These are phyloP conservation scores for Drosophila bocqueti DNA, from an alignment of 1,140 invertebrate genomes.

Conservation along the genomic window DNA sequence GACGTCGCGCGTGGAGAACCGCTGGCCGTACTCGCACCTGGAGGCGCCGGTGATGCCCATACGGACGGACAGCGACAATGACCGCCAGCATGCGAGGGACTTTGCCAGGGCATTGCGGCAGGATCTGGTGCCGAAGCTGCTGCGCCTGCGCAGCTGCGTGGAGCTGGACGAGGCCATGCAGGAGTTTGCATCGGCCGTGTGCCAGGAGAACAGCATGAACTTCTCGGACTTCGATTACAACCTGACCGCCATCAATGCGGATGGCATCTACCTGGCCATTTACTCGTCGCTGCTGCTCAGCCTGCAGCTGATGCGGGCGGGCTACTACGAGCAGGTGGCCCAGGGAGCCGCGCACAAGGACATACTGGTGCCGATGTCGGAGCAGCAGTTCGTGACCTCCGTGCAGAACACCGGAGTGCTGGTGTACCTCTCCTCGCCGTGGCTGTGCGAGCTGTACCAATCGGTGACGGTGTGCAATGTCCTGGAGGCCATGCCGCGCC, in stretches of 20 bases:
- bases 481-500: constrained; percentile 86
- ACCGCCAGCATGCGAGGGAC: constrained; percentile 82
- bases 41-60: constrained; percentile 82
- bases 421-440: constrained; percentile 95
- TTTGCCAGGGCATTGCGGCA: constrained; percentile 85
- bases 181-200: constrained; percentile 96
- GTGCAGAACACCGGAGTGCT: constrained; percentile 95
- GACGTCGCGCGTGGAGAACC: constrained; percentile 77
- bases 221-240: constrained; percentile 86
- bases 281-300: constrained; percentile 94
- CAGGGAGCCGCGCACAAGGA: constrained; percentile 72
- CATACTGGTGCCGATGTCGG: constrained; percentile 87
- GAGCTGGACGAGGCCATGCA: constrained; percentile 95
- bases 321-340: constrained; percentile 89
- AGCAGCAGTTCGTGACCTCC: constrained; percentile 95
- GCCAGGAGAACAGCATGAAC: constrained; percentile 90
- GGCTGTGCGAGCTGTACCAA: constrained; percentile 96
- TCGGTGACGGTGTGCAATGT: constrained; percentile 92
- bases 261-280: constrained; percentile 96
- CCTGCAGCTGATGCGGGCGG: constrained; percentile 91
- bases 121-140: constrained; percentile 89
- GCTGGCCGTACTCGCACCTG: constrained; percentile 83
- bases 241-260: constrained; percentile 96
- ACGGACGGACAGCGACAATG: constrained; percentile 79
- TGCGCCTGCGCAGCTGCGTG: constrained; percentile 86